Base-by-base conservation (phyloP, 2,888 invertebrate species). In the Eupeodes luniger region DNA sequence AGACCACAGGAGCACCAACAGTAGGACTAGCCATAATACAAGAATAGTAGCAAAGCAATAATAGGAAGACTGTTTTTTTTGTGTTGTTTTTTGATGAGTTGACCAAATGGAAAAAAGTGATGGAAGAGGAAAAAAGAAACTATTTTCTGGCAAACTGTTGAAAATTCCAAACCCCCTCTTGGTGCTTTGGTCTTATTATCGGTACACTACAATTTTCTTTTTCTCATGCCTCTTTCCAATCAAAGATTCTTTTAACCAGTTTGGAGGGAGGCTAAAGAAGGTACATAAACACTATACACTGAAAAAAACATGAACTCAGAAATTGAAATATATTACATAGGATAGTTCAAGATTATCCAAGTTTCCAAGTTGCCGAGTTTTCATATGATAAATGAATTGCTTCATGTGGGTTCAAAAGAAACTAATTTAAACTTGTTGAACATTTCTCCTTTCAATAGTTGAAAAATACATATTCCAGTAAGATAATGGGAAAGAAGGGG, bases 11-110 rank as follows among this genome's bases (percentile, higher is more conserved):
- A 85, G 59, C 51, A 72, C 44, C 66, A 70, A 36, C 59, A 69
- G 36, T 62, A 76, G 83, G 75, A 83, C 62, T 44, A 40, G 40
- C 40, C 27, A 27, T 27, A 27, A 27, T 40, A 40, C 40, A 7
- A 40, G 10, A 47, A 57, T 70, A 72, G 86, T 81, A 86, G 86
- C 82, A 79, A 44, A 86, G 86, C 82, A 79, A 44, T 69, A 69
- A 57, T 75, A 59, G 78, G 57, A 78, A 57, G 74, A 81, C 11
- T 67, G 62, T 49, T 49, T 16, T 55, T 51, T 19, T 62, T 19
- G 36, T 40, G n/a, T 16, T 12, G 40, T 36, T 59, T 36, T 34
- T 0, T 12, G 16, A 55, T 44, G 55, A 70, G 55, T 40, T 36
- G 53, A 69, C 69, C 36, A 34, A 51, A 19, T 69, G 16, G 36